Conservation (phyloP, 2,888 invertebrate species). For the Neoscelio sp. region DNA sequence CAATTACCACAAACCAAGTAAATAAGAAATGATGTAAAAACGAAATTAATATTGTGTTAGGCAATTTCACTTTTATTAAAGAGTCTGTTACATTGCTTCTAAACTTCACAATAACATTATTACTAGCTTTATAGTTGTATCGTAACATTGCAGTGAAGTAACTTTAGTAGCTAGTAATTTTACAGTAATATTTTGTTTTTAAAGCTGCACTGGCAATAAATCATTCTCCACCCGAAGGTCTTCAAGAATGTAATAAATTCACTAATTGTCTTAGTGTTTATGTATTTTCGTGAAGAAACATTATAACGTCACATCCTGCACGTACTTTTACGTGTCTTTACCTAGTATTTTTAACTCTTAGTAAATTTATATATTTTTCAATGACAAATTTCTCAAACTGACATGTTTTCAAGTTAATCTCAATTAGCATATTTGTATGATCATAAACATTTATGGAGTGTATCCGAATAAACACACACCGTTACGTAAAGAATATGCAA, state of each 20-base stretch:
- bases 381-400: slow-evolving; percentile 36
- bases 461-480: too few relatives aligned
- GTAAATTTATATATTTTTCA: slow-evolving; percentile 24
- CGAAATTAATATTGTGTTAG: too few relatives aligned
- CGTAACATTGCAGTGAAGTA: slow-evolving; percentile 43
- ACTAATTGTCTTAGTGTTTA: slow-evolving; percentile 62
- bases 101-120: slow-evolving; percentile 49
- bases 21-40: too few relatives aligned
- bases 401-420: neutral
- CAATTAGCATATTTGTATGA: too few relatives aligned
- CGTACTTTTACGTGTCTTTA: slow-evolving; percentile 35
- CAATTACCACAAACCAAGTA: too few relatives aligned
- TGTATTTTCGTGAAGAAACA: slow-evolving; percentile 48
- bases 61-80: slow-evolving; percentile 17
- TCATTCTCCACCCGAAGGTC: slow-evolving; percentile 59
- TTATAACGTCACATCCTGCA: slow-evolving; percentile 45
- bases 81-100: slow-evolving; percentile 21
- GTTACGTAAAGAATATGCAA: too few relatives aligned
- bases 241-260: slow-evolving; percentile 50
- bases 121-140: slow-evolving; percentile 51
- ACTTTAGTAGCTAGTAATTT: slow-evolving; percentile 58
- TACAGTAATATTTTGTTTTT: slow-evolving; percentile 52
- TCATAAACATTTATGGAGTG: too few relatives aligned
- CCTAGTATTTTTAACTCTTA: neutral
- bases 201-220: slow-evolving; percentile 55